A percentile compares a stretch with the other conserved stretches of the same genome.
Evolutionary conservation across 2,888 invertebrate genomes (phyloP).

Genomic region (Pristionchus exspectatus): DNA sequence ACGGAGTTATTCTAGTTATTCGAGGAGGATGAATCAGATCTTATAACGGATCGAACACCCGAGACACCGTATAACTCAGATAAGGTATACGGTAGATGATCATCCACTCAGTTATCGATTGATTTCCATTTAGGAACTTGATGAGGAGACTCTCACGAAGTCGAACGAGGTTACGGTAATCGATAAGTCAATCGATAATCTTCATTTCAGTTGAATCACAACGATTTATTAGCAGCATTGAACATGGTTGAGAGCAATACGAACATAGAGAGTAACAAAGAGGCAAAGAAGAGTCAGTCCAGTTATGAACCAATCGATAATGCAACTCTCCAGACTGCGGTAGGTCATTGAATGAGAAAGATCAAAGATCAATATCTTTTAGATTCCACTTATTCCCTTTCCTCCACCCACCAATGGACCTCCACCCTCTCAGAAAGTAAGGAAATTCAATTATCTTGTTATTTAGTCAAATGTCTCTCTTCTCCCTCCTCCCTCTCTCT

Average conservation of each 20-base stretch:
- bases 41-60: slow-evolving; percentile 37
- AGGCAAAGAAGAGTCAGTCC: not conserved
- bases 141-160: slow-evolving; percentile 24
- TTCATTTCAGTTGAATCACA: slow-evolving; percentile 1
- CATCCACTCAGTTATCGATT: not conserved
- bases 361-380: not conserved
- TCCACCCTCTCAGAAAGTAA: slow-evolving; percentile 30
- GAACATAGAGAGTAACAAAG: not conserved
- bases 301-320: slow-evolving; percentile 38
- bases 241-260: slow-evolving; percentile 32
- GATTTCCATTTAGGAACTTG: not conserved
- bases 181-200: not conserved
- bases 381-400: slow-evolving; percentile 29
- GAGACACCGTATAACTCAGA: slow-evolving; percentile 46
- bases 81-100: slow-evolving; percentile 29
- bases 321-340: slow-evolving; percentile 31
- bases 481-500: not conserved
- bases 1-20: not conserved
- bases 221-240: slow-evolving; percentile 17
- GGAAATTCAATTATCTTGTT: not conserved
- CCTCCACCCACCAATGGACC: slow-evolving; percentile 5
- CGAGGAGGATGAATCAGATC: slow-evolving; percentile 21
- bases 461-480: not conserved
- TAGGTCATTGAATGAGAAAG: not conserved
- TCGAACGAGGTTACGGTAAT: slow-evolving; percentile 1